Conservation (phyloP, 2,113 vertebrate species). For the Chaetodon trifascialis region DNA sequence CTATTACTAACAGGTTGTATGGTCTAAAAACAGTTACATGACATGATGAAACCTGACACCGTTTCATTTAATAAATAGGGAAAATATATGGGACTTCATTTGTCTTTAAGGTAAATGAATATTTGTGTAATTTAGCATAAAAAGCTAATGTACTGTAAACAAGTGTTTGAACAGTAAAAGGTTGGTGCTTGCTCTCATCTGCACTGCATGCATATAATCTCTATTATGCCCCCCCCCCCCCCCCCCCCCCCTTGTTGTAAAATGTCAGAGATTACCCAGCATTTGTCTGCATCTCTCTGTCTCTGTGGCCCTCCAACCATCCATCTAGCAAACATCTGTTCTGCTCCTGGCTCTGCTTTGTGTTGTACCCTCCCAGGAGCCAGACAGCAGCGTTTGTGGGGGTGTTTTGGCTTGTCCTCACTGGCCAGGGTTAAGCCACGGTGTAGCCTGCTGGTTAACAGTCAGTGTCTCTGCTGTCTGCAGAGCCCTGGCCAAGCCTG, state of each 20-base stretch:
- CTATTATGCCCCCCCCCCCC: constrained; percentile 18
- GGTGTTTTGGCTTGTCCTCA: constrained; percentile 32
- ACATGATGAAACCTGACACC: background rate
- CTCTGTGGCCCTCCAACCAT: constrained; percentile 14
- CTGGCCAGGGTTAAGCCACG: constrained; percentile 28
- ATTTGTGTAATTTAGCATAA: background rate
- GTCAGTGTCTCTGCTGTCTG: constrained; percentile 6
- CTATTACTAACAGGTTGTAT: background rate
- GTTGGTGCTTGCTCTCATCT: constrained; percentile 6
- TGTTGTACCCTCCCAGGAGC: constrained; percentile 10
- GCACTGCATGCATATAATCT: constrained; percentile 3
- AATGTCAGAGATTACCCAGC: constrained; percentile 34
- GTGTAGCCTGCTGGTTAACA: constrained; percentile 38
- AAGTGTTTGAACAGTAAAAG: background rate
- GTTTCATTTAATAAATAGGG: background rate
- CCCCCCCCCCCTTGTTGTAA: constrained; percentile 39
- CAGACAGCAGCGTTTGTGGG: constrained; percentile 39
- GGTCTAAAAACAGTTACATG: too few species aligned
- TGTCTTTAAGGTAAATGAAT: background rate
- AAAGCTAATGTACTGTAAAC: background rate
- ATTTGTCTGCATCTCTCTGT: constrained; percentile 25
- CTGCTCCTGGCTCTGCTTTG: constrained; percentile 38
- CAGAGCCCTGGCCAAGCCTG: background rate
- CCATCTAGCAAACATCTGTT: constrained; percentile 47
- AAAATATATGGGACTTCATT: background rate